Conservation (phyloP, 2,113 vertebrate species). For the Festucalex cinctus region DNA sequence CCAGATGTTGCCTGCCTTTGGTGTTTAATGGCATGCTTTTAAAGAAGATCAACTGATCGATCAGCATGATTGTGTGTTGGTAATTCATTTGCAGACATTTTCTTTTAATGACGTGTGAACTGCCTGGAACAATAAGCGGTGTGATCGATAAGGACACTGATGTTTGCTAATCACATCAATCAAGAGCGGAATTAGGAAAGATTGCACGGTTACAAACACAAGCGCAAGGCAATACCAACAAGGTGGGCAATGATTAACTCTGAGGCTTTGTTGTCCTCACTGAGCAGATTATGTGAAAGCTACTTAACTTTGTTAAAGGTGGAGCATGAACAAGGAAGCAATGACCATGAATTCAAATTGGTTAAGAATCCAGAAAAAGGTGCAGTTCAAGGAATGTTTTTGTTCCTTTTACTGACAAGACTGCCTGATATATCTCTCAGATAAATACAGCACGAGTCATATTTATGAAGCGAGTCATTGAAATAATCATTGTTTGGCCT, state of each 20-base stretch:
- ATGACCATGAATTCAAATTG: neutral
- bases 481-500: neutral
- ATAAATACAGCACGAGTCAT: neutral
- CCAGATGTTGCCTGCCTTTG: slow-evolving; percentile 29
- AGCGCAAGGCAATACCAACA: slow-evolving; percentile 23
- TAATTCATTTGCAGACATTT: slow-evolving; percentile 46
- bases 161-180: slow-evolving; percentile 39
- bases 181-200: slow-evolving; percentile 27
- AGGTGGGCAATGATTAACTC: slow-evolving; percentile 36
- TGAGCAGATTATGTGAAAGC: neutral
- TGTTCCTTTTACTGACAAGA: neutral
- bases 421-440: neutral
- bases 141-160: slow-evolving; percentile 42
- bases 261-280: neutral
- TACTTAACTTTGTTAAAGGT: neutral
- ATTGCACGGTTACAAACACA: neutral
- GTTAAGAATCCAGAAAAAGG: neutral
- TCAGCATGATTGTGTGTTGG: slow-evolving; percentile 37
- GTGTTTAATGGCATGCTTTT: slow-evolving; percentile 38
- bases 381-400: neutral
- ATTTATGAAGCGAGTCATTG: neutral
- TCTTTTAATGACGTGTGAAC: slow-evolving; percentile 44
- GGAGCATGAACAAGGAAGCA: neutral
- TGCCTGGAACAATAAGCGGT: slow-evolving; percentile 37
- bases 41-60: slow-evolving; percentile 34